Conservation (phyloP, 2,113 vertebrate species). For the Megaceryle maxima region DNA sequence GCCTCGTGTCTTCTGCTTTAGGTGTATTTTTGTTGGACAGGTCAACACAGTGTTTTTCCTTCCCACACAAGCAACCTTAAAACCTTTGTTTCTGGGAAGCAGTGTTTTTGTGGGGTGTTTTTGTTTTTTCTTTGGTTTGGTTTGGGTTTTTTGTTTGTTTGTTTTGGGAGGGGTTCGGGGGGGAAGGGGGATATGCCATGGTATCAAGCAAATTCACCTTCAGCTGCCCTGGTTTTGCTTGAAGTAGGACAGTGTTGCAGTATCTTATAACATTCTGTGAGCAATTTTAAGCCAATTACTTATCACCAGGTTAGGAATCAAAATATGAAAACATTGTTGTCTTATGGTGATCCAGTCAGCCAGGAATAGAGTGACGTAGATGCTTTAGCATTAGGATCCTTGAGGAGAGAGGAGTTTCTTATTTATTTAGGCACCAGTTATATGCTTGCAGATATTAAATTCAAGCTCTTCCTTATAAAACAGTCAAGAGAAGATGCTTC, state of each 20-base stretch:
- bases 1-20: not conserved
- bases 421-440: not conserved
- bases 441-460: conserved; percentile 12
- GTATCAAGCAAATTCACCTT: not conserved
- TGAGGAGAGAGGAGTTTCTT: not conserved
- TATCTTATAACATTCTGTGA: not conserved
- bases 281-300: not conserved
- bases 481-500: not conserved
- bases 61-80: not conserved
- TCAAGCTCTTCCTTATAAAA: conserved; percentile 9
- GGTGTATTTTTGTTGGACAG: not conserved
- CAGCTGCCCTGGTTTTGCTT: not conserved
- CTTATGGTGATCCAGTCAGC: not conserved
- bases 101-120: no score
- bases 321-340: not conserved
- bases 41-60: not conserved
- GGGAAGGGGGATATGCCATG: no score
- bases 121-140: no score
- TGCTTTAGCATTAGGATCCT: not conserved
- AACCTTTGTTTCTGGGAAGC: not conserved
- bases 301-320: not conserved
- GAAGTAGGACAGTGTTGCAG: not conserved
- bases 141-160: not conserved
- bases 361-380: not conserved
- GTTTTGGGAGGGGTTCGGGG: not conserved